Evolutionary conservation across 2,797 vertebrate species (phyloP).

Genomic region (Paedocypris micromegethes): DNA sequence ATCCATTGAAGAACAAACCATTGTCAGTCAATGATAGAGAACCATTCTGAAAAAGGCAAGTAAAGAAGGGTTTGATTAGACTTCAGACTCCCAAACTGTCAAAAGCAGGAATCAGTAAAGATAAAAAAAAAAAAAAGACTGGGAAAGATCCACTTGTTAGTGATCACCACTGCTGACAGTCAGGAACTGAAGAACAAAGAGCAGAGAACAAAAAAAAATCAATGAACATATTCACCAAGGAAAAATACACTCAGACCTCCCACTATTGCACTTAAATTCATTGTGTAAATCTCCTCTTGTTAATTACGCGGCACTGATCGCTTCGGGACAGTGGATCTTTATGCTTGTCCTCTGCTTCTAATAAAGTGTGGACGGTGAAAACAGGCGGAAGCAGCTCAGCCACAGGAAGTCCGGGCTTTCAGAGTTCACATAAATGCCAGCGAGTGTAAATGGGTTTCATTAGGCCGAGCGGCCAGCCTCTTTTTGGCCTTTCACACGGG

Average conservation of each 20-base stretch:
- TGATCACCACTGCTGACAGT: slow-evolving; percentile 18
- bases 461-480: slow-evolving; percentile 44
- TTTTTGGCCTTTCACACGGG: slow-evolving; percentile 42
- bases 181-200: slow-evolving; percentile 27
- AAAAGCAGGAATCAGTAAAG: too few species aligned
- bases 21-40: too few species aligned
- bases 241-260: slow-evolving; percentile 16
- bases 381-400: slow-evolving; percentile 51
- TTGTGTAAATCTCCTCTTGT: slow-evolving; percentile 57
- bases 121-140: too few species aligned
- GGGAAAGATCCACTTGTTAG: slow-evolving; percentile 18
- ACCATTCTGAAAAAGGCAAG: too few species aligned
- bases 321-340: slow-evolving; percentile 54
- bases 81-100: too few species aligned
- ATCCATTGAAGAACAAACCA: too few species aligned
- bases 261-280: slow-evolving; percentile 43
- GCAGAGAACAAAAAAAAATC: slow-evolving; percentile 28
- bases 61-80: too few species aligned
- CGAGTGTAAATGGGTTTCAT: slow-evolving; percentile 56
- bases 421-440: slow-evolving; percentile 50
- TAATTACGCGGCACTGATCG: slow-evolving; percentile 67
- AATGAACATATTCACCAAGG: slow-evolving; percentile 50
- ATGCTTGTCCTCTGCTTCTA: slow-evolving; percentile 52
- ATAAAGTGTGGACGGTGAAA: slow-evolving; percentile 51
- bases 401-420: slow-evolving; percentile 34